These are phyloP conservation scores for Macrosteles quadrilineatus DNA, from an alignment of 1,140 invertebrate species.

Conservation along the genomic window DNA sequence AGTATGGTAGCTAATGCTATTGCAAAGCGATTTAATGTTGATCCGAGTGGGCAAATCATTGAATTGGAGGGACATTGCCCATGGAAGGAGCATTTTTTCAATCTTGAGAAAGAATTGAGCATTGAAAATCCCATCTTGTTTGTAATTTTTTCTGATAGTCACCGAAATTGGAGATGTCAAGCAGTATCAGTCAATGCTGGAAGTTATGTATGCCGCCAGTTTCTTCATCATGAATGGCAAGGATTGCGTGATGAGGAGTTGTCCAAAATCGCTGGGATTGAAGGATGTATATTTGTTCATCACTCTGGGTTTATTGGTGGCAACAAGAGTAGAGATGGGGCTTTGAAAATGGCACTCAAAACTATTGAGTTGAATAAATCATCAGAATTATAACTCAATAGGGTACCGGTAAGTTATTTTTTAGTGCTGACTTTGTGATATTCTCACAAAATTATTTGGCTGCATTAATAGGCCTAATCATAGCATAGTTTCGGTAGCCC, in stretches of 20 bases:
- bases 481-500: no score
- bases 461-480: no score
- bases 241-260: constrained; percentile 80
- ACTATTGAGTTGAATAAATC: constrained; percentile 1
- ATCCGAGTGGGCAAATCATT: constrained; percentile 78
- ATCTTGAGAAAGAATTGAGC: constrained; percentile 74
- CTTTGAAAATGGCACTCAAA: constrained; percentile 75
- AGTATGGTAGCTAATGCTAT: constrained; percentile 70
- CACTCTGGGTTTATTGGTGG: constrained; percentile 89
- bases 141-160: constrained; percentile 69
- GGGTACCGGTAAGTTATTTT: no score
- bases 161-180: constrained; percentile 75
- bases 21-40: constrained; percentile 63
- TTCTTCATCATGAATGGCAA: constrained; percentile 76
- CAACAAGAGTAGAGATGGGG: constrained; percentile 76
- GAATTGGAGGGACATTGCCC: constrained; percentile 69
- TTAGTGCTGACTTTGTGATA: no score
- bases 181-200: constrained; percentile 68
- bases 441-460: no score
- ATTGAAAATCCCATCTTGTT: constrained; percentile 71
- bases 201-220: constrained; percentile 77
- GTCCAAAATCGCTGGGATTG: constrained; percentile 64
- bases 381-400: no score
- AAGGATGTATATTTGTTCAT: constrained; percentile 85
- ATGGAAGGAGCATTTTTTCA: constrained; percentile 88